Evolutionary conservation across 2,113 vertebrate genomes (phyloP).

Genomic region (Protobothrops mucrosquamatus): DNA sequence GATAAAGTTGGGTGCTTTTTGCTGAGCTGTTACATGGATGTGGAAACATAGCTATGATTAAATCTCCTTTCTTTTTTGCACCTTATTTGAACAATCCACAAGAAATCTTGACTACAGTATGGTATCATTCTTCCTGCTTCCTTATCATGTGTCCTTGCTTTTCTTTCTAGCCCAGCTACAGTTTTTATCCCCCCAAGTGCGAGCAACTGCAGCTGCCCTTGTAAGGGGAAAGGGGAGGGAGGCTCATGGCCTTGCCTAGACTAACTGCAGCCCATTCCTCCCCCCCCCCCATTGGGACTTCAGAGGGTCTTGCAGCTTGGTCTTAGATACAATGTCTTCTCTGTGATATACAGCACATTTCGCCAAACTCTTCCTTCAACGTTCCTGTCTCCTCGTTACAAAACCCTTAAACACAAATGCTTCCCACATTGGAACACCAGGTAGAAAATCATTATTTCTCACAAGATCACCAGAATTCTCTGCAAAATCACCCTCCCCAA

Average conservation of each 20-base stretch:
- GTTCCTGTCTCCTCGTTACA: neutral
- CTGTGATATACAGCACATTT: neutral
- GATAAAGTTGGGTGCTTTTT: neutral
- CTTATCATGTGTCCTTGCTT: neutral
- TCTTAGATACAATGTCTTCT: neutral
- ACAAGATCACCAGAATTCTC: neutral
- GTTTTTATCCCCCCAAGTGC: neutral
- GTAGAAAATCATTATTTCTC: neutral
- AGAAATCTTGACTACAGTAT: neutral
- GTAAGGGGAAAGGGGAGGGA: neutral
- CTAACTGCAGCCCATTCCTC: neutral
- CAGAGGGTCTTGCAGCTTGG: neutral
- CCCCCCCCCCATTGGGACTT: neutral
- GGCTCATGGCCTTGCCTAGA: neutral
- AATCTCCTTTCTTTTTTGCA: neutral
- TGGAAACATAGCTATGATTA: neutral
- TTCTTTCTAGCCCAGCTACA: neutral
- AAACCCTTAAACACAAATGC: neutral
- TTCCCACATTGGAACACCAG: neutral
- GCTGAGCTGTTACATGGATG: neutral
- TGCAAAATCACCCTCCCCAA: neutral
- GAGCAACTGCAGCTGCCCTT: neutral
- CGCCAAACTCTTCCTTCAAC: neutral
- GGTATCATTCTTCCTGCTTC: neutral
- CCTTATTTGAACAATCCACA: neutral